phyloP scores from a whole-genome alignment of 2,113 vertebrate genomes.

The Platanista minor region DNA sequence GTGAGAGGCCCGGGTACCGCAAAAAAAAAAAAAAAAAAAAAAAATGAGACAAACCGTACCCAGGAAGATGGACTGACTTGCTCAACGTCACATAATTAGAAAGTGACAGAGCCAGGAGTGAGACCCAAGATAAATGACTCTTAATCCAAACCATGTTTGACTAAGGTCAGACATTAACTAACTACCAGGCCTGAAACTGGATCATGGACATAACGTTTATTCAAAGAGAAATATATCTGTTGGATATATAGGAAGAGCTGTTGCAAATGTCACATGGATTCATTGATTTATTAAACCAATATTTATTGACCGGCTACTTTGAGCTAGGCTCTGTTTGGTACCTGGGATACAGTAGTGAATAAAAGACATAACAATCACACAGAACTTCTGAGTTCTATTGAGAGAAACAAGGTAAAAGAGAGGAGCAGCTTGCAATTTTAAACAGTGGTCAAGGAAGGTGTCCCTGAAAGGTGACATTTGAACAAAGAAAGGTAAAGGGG shows the following conservation, averaged over 20 bases:
- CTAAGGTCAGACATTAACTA: conserved; percentile 62
- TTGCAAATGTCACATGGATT: background rate
- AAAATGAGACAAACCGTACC: conserved; percentile 23
- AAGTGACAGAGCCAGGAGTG: conserved; percentile 2
- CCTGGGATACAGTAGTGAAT: background rate
- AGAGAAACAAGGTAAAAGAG: background rate
- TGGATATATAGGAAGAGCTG: background rate
- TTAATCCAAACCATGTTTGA: conserved; percentile 45
- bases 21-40: too few species aligned
- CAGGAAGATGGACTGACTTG: conserved; percentile 13
- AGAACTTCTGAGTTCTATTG: background rate
- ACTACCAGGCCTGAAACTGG: conserved; percentile 23
- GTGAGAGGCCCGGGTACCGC: too few species aligned
- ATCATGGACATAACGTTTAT: conserved; percentile 19
- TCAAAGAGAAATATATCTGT: background rate
- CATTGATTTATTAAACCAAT: background rate
- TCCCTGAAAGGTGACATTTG: background rate
- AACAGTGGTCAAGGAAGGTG: background rate
- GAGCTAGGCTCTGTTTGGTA: background rate
- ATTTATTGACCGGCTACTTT: background rate
- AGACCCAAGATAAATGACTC: conserved; percentile 48
- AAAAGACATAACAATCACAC: background rate
- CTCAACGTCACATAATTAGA: conserved; percentile 24
- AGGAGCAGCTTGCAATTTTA: background rate
- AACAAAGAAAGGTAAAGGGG: background rate